Percentiles rank a stretch among this genome's conserved stretches.
Evolutionary conservation across 2,888 invertebrate species (phyloP).

Genomic region (Masnerella sp.): DNA sequence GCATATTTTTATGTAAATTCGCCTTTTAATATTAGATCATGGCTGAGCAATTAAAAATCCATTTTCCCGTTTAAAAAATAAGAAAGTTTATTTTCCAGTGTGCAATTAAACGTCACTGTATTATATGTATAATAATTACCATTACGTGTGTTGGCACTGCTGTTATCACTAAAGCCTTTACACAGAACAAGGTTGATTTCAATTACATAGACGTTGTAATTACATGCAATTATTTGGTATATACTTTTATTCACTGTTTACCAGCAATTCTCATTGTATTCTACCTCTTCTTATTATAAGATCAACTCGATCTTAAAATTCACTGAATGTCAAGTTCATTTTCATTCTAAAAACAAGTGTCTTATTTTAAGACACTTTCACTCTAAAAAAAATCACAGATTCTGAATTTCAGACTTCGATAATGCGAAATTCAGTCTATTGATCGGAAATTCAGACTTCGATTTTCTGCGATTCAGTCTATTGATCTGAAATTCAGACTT

Average conservation of each 20-base stretch:
- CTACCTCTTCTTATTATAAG: constrained; percentile 18
- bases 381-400: no score
- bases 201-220: constrained; percentile 44
- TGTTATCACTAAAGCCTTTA: constrained; percentile 39
- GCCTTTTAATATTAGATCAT: no score
- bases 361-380: no score
- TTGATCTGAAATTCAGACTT: no score
- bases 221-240: constrained; percentile 43
- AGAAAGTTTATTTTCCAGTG: constrained; percentile 4
- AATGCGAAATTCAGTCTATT: no score
- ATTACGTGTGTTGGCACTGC: constrained; percentile 22
- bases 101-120: constrained; percentile 4
- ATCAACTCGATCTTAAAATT: not conserved
- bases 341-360: no score
- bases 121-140: constrained; percentile 22
- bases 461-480: no score
- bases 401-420: no score
- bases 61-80: no score
- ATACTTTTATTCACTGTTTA: constrained; percentile 40
- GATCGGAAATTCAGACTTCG: no score
- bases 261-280: constrained; percentile 26
- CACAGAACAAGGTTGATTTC: constrained; percentile 46
- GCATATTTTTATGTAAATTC: no score
- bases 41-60: no score
- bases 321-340: constrained; percentile 44